Evolutionary conservation across 2,888 invertebrate genomes (phyloP), one percentile per base, ranked within the genome.

Genomic region (Ornithoptera alexandrae): DNA sequence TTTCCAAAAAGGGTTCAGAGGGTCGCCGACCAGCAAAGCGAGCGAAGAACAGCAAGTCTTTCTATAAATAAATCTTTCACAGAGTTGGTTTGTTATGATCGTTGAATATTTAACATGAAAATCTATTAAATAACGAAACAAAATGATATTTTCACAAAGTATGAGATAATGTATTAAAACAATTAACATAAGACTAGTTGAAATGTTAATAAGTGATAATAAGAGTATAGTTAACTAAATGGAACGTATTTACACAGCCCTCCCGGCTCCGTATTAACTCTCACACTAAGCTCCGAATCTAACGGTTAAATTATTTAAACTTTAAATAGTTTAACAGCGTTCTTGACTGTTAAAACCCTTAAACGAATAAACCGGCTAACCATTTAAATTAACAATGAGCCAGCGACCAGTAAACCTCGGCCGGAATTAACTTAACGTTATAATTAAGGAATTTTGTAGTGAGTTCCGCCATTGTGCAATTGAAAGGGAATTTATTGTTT

Each of bases 361-460:
- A 60, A 68, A 68, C 68, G 68, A 68, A 68, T 68, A 53, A 68
- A 68, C 63, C 36, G 53, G 64, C 39, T 39, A 12, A 53, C 53
- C 36, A 39, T 68, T 68, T 68, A 60, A 68, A 60, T 68, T 64
- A 53, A 60, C 53, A 64, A 68, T 64, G 64, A 64, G 64, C 59
- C 46, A 12, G 20, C 64, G 36, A 59, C 63, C 59, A 68, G 63
- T 59, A 36, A 63, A 64, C 63, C 68, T 59, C 58, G 58, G 30
- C 68, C 46, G n/a, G 58, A 50, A 68, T 68, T 42, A 67, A 62
- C 58, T 68, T 36, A 68, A 68, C 63, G 20, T 62, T 22, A 61
- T 62, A 67, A 67, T 67, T 57, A 62, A 62, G 39, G 39, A 42
- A 67, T 57, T 65, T 62, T 50, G 56, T 8, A 39, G 39, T 17